phyloP scores from a whole-genome alignment of 2,888 invertebrate species.

The Nomada hirtipes region DNA sequence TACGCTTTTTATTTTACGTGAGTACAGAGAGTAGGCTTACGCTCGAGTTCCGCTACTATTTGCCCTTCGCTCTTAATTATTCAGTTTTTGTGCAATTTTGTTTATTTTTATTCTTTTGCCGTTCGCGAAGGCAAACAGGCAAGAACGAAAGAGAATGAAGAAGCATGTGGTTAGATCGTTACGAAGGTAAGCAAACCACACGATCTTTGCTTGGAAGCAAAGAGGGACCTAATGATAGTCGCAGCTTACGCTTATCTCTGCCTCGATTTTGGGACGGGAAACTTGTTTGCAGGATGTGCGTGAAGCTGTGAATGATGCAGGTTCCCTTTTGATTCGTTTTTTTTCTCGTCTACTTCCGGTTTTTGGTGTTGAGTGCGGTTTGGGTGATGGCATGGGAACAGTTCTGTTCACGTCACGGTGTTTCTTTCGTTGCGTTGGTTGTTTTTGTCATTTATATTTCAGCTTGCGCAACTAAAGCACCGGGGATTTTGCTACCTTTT shows the following conservation, averaged over 20 bases:
- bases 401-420: no score
- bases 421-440: neutral
- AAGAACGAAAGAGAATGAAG: neutral
- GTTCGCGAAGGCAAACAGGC: neutral
- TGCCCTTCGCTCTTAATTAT: neutral
- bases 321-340: neutral
- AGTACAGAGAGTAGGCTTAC: slow-evolving; percentile 16
- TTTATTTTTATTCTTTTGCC: neutral
- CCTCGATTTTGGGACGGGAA: slow-evolving; percentile 1
- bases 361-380: neutral
- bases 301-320: neutral
- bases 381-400: neutral
- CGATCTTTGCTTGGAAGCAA: neutral
- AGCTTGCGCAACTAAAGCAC: neutral
- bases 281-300: slow-evolving; percentile 3
- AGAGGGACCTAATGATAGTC: slow-evolving; percentile 10
- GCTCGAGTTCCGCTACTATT: slow-evolving; percentile 27
- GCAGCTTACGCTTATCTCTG: slow-evolving; percentile 1
- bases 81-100: neutral
- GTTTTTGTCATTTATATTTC: neutral
- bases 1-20: slow-evolving; percentile 8
- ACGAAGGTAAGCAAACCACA: neutral
- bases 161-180: neutral
- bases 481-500: neutral
- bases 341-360: neutral